Evolutionary conservation across 35 echinoderm and acorn worm genomes (phyloP).

Genomic region (Nesometra sesokonis): DNA sequence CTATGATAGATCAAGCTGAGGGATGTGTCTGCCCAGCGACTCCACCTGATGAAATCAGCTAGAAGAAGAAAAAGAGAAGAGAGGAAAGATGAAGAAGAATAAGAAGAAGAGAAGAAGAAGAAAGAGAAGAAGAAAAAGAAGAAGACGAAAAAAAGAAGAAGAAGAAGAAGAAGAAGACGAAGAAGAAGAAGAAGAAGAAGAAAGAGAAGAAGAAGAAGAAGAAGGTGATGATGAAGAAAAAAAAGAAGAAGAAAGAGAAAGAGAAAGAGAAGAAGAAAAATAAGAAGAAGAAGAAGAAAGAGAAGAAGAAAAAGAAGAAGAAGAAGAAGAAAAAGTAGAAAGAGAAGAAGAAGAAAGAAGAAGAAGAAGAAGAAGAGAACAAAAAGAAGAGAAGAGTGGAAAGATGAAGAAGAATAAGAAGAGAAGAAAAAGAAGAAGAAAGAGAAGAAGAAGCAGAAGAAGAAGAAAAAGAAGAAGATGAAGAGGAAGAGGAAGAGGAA

Average conservation of each 20-base stretch:
- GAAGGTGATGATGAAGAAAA: background rate
- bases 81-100: too few species aligned
- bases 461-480: background rate
- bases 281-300: too few species aligned
- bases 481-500: background rate
- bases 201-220: background rate
- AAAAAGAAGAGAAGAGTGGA: conserved; percentile 3
- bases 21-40: too few species aligned
- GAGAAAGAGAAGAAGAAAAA: background rate
- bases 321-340: background rate
- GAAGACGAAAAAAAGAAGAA: too few species aligned
- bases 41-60: background rate
- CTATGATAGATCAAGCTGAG: too few species aligned
- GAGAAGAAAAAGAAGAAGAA: background rate
- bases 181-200: too few species aligned
- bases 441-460: too few species aligned
- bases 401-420: too few species aligned
- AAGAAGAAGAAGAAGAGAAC: background rate
- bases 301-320: background rate
- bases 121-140: too few species aligned
- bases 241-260: background rate
- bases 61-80: background rate
- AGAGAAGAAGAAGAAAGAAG: too few species aligned
- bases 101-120: background rate
- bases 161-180: too few species aligned